Conservation (phyloP, 2,797 vertebrate genomes). For the Dallia pectoralis region DNA sequence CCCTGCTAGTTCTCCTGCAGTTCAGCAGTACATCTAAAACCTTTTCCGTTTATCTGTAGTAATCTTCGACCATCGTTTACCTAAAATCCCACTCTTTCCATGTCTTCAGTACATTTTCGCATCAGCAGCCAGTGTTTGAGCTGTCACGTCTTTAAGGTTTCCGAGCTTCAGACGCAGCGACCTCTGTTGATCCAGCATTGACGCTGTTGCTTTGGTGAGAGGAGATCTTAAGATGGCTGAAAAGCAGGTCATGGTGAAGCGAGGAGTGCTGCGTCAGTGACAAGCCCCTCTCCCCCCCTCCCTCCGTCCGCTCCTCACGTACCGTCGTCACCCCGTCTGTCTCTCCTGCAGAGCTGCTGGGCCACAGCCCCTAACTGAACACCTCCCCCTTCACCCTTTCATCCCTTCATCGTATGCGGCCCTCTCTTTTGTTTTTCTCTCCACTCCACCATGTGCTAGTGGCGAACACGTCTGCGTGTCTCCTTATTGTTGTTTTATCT, state of each 20-base stretch:
- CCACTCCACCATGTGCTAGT: slow-evolving; percentile 16
- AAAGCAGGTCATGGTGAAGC: slow-evolving; percentile 36
- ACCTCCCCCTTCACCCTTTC: slow-evolving; percentile 11
- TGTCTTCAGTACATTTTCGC: neutral
- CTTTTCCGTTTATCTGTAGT: slow-evolving; percentile 21
- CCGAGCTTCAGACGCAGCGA: slow-evolving; percentile 18
- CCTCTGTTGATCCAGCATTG: slow-evolving; percentile 42
- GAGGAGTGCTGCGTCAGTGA: slow-evolving; percentile 30
- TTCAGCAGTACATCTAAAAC: slow-evolving; percentile 21
- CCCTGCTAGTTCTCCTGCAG: slow-evolving; percentile 18
- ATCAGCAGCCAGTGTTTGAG: neutral
- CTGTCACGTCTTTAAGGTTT: neutral
- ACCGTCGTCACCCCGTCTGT: slow-evolving; percentile 31
- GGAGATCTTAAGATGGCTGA: slow-evolving; percentile 52
- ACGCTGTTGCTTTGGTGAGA: slow-evolving; percentile 30
- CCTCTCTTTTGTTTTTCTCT: slow-evolving; percentile 15
- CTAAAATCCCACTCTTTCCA: neutral
- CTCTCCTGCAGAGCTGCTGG: slow-evolving; percentile 37
- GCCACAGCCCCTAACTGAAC: slow-evolving; percentile 26
- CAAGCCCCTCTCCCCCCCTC: slow-evolving; percentile 13
- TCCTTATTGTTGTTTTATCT: neutral
- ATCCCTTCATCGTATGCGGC: slow-evolving; percentile 7
- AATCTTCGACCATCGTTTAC: neutral
- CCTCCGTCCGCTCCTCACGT: slow-evolving; percentile 1
- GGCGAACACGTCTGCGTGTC: neutral